These are phyloP conservation scores for Istiophorus platypterus DNA, from an alignment of 2,113 vertebrate species.

Conservation along the genomic window DNA sequence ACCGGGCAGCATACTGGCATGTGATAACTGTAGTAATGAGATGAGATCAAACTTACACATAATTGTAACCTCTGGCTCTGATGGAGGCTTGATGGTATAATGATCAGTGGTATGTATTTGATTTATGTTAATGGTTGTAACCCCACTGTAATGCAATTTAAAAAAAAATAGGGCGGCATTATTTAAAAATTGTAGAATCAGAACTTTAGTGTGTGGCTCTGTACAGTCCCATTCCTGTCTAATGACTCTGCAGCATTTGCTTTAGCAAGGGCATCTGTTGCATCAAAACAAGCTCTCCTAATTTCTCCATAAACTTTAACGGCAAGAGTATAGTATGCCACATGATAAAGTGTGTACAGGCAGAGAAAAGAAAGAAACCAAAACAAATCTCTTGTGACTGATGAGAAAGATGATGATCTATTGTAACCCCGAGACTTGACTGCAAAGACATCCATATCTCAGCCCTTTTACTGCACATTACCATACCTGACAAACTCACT, in stretches of 20 bases:
- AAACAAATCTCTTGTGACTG: too few species aligned
- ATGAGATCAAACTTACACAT: constrained; percentile 18
- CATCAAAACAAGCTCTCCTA: constrained; percentile 10
- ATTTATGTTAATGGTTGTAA: constrained; percentile 21
- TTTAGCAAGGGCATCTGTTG: neutral
- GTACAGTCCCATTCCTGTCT: neutral
- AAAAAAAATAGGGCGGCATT: neutral
- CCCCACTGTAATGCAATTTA: neutral
- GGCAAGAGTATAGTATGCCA: neutral
- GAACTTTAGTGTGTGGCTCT: neutral
- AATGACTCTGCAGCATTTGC: neutral
- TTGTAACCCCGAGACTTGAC: neutral
- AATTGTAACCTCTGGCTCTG: constrained; percentile 15
- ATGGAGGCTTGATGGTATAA: constrained; percentile 14
- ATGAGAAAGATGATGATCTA: neutral
- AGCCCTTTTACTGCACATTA: too few species aligned
- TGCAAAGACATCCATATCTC: neutral
- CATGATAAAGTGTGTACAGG: neutral
- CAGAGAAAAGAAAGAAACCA: neutral
- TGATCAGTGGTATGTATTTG: constrained; percentile 22
- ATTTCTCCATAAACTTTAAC: neutral
- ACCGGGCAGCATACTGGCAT: constrained; percentile 16
- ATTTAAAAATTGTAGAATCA: neutral
- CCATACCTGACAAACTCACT: too few species aligned
- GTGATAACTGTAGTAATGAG: constrained; percentile 14